Conservation (phyloP, 2,797 vertebrate genomes). For the Pygocentrus nattereri region DNA sequence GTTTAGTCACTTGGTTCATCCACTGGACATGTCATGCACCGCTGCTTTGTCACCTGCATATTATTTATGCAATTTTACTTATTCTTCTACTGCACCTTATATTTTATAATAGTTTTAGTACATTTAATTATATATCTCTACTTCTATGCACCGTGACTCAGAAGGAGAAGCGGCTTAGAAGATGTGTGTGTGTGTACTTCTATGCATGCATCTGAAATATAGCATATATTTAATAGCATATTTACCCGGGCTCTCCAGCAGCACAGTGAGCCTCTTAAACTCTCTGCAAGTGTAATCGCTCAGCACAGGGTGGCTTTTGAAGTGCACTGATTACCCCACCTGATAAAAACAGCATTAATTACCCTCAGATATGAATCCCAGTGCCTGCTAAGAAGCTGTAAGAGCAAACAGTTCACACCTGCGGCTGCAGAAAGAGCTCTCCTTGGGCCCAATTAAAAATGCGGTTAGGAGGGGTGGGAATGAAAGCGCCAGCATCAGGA, state of each 20-base stretch:
- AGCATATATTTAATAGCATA: too few species aligned
- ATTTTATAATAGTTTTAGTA: too few species aligned
- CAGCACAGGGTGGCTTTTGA: constrained; percentile 38
- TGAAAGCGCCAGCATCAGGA: neutral
- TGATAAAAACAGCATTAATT: constrained; percentile 39
- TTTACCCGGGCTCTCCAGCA: constrained; percentile 12
- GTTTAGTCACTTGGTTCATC: too few species aligned
- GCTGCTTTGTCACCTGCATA: too few species aligned
- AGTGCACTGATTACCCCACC: constrained; percentile 43
- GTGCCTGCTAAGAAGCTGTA: constrained; percentile 39
- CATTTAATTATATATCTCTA: too few species aligned
- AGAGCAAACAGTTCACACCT: constrained; percentile 31
- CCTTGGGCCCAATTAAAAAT: constrained; percentile 36
- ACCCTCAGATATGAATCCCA: constrained; percentile 23
- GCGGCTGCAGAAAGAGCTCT: constrained; percentile 28
- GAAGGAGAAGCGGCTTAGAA: too few species aligned
- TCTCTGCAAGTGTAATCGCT: neutral
- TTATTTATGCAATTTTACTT: too few species aligned
- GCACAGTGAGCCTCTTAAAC: constrained; percentile 14
- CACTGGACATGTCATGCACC: too few species aligned
- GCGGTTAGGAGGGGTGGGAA: neutral
- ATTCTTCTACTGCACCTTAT: too few species aligned
- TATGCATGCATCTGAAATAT: neutral
- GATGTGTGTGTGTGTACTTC: too few species aligned
- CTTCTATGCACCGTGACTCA: too few species aligned